phyloP scores from a whole-genome alignment of 2,797 vertebrate species.

The Malurus splendens region DNA sequence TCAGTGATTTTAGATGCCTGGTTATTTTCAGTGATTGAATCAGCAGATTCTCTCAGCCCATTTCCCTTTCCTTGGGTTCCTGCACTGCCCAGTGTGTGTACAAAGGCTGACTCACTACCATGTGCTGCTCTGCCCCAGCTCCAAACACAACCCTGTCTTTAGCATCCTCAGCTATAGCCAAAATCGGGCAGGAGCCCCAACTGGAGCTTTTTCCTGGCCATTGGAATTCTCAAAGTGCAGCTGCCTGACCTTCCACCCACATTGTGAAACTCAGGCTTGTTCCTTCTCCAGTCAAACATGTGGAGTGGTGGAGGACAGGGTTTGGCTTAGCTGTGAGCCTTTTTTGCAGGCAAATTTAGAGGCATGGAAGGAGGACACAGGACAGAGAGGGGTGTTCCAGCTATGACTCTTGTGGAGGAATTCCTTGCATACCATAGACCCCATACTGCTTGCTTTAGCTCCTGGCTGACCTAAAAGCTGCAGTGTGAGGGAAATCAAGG shows the following conservation, averaged over 20 bases:
- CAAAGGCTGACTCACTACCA: neutral
- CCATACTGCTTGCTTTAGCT: neutral
- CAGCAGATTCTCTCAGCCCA: neutral
- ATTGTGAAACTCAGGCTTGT: neutral
- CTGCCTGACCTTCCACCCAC: neutral
- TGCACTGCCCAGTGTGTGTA: accelerated
- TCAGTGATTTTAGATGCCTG: neutral
- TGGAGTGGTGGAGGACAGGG: neutral
- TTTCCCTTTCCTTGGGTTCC: neutral
- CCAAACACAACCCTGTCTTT: neutral
- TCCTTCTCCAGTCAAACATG: neutral
- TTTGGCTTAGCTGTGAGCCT: neutral
- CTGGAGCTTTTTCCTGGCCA: neutral
- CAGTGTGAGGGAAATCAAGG: neutral
- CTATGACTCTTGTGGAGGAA: neutral
- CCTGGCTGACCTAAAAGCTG: neutral
- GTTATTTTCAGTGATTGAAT: neutral
- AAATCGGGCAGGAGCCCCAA: neutral
- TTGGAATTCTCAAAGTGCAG: neutral
- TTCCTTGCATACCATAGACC: neutral
- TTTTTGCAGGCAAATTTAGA: neutral
- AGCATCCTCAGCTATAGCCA: neutral
- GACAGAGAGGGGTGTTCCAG: neutral
- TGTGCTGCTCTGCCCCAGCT: neutral
- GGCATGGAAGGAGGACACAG: neutral